Percentiles rank a stretch among this genome's conserved stretches.
phyloP scores from a whole-genome alignment of 2,113 vertebrate genomes.

The Beaufortia kweichowensis region DNA sequence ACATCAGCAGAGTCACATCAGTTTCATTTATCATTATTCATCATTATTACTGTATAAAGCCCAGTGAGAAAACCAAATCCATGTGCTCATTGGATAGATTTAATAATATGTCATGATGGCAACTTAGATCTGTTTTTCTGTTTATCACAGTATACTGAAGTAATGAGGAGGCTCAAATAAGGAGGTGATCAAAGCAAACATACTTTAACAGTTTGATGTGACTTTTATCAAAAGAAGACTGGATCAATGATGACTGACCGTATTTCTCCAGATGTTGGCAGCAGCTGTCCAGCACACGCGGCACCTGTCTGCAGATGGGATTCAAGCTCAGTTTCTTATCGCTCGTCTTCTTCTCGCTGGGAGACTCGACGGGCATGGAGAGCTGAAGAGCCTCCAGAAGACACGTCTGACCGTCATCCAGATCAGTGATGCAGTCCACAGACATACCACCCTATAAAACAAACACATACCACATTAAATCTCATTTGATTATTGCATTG shows the following conservation, averaged over 20 bases:
- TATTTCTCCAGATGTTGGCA: constrained; percentile 95
- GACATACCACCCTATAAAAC: constrained; percentile 89
- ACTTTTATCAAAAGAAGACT: too few species aligned
- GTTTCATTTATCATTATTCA: too few species aligned
- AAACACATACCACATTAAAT: not conserved
- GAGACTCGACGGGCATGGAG: constrained; percentile 87
- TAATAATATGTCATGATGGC: too few species aligned
- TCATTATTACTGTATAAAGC: too few species aligned
- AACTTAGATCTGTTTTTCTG: too few species aligned
- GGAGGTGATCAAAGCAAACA: too few species aligned
- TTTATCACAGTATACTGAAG: too few species aligned
- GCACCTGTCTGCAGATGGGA: constrained; percentile 96
- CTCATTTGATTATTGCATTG: not conserved
- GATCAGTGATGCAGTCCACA: constrained; percentile 97
- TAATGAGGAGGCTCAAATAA: too few species aligned
- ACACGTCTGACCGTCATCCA: constrained; percentile 93
- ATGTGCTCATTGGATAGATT: too few species aligned
- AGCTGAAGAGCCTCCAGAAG: constrained; percentile 95
- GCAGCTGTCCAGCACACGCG: constrained; percentile 92
- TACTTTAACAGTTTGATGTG: too few species aligned
- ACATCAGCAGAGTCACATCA: constrained; percentile 18
- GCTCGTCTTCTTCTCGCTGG: constrained; percentile 84
- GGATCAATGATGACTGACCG: constrained; percentile 68
- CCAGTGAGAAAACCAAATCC: too few species aligned
- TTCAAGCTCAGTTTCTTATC: constrained; percentile 97